These are phyloP conservation scores for Saturnia japonica DNA, from an alignment of 2,888 invertebrate species.

Conservation along the genomic window DNA sequence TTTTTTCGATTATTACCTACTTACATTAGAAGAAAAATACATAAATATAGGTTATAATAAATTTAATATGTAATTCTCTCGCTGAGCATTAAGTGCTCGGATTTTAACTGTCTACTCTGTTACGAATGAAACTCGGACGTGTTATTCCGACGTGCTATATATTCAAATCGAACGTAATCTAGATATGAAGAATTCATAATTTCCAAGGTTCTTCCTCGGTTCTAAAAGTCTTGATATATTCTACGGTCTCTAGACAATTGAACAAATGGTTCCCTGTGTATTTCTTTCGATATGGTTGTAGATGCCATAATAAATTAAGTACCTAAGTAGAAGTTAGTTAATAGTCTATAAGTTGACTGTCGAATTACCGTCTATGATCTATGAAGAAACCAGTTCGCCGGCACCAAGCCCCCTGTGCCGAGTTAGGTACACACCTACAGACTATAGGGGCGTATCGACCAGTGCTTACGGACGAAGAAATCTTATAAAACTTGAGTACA, in stretches of 20 bases:
- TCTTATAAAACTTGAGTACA: constrained; percentile 1
- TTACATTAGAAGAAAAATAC: constrained; percentile 44
- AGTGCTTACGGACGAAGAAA: constrained; percentile 18
- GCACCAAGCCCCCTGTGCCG: constrained; percentile 19
- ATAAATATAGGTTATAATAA: constrained; percentile 25
- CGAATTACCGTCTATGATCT: constrained; percentile 38
- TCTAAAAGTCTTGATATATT: not conserved
- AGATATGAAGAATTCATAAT: not conserved
- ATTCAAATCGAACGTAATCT: too few relatives aligned
- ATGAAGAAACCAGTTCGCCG: constrained; percentile 32
- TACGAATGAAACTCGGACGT: not conserved
- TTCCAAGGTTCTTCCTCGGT: constrained; percentile 1
- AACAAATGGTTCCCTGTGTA: constrained; percentile 22
- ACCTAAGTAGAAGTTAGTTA: constrained; percentile 44
- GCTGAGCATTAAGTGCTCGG: constrained; percentile 4
- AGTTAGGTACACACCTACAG: too few relatives aligned
- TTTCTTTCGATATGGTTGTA: constrained; percentile 42
- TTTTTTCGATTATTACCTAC: constrained; percentile 40
- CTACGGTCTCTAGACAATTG: not conserved
- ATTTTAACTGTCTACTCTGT: constrained; percentile 5
- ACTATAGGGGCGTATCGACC: constrained; percentile 17
- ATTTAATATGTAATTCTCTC: constrained; percentile 5
- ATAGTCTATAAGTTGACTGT: constrained; percentile 41
- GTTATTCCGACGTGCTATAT: too few relatives aligned
- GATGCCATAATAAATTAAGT: constrained; percentile 47